A percentile compares a stretch with the other conserved stretches of the same genome.
phyloP scores from a whole-genome alignment of 2,797 vertebrate species.

The Kryptopterus vitreolus region DNA sequence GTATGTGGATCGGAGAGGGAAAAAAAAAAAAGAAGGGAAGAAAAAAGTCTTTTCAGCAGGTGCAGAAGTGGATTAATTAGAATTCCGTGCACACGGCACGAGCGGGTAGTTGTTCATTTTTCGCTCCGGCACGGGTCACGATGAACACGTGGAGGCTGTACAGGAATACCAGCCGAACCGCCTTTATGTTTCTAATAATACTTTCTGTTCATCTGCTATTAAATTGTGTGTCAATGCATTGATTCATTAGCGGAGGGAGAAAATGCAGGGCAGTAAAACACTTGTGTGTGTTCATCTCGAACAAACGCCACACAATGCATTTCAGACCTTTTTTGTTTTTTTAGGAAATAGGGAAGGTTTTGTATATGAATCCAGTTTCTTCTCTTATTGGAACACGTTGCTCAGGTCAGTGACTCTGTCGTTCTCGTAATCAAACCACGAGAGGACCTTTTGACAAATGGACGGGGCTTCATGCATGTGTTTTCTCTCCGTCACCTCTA shows the following conservation, averaged over 20 bases:
- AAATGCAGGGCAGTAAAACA: neutral
- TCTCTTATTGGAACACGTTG: neutral
- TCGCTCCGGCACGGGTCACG: neutral
- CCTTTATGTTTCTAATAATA: too few relatives aligned
- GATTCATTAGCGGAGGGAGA: neutral
- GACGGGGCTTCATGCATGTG: neutral
- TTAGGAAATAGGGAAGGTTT: neutral
- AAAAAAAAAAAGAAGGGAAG: neutral
- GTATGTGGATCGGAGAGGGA: neutral
- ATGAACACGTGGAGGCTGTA: neutral
- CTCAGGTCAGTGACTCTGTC: neutral
- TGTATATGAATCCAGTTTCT: neutral
- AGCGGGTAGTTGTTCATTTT: neutral
- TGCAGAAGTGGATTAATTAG: slow-evolving; percentile 5
- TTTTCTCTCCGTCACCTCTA: neutral
- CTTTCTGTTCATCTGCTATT: neutral
- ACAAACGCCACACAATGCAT: too few relatives aligned
- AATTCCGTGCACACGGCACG: slow-evolving; percentile 3
- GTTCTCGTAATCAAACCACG: neutral
- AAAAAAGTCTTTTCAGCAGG: slow-evolving; percentile 1
- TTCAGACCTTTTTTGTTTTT: too few relatives aligned
- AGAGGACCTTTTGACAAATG: neutral
- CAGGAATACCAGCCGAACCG: neutral
- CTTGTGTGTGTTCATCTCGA: neutral
- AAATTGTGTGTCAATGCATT: neutral